These are phyloP conservation scores for Ctena decussata DNA, from an alignment of 2,888 invertebrate genomes.

Conservation along the genomic window DNA sequence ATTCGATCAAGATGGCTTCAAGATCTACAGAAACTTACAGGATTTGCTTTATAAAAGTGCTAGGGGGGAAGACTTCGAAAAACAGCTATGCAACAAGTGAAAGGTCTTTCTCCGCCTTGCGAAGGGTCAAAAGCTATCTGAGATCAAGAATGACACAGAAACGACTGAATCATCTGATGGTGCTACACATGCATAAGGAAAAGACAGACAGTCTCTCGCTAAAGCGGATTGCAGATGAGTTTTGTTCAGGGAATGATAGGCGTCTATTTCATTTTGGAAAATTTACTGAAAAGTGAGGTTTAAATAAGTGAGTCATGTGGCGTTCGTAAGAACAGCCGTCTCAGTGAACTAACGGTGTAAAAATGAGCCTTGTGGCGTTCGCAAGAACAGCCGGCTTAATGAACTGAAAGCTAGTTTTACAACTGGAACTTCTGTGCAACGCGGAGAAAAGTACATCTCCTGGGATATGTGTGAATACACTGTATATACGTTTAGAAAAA, in stretches of 20 bases:
- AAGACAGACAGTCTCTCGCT: conserved; percentile 17
- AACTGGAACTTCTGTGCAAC: no score
- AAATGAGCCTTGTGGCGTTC: no score
- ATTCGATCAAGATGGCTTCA: conserved; percentile 46
- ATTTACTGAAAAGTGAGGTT: no score
- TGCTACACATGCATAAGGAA: conserved; percentile 23
- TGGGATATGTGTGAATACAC: no score
- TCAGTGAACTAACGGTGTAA: no score
- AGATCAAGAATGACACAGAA: conserved; percentile 24
- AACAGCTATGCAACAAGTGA: conserved; percentile 32
- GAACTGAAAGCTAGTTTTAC: no score
- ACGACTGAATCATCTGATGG: conserved; percentile 23
- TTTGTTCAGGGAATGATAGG: conserved; percentile 7
- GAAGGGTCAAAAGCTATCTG: conserved; percentile 21
- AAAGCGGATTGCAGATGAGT: conserved; percentile 22
- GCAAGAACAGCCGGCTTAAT: no score
- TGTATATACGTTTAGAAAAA: no score
- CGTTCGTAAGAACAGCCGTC: no score
- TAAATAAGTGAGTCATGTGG: no score
- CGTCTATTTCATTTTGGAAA: conserved; percentile 10
- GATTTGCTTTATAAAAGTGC: conserved; percentile 22
- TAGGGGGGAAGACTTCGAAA: neutral
- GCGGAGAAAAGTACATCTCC: no score
- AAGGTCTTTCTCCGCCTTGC: conserved; percentile 34
- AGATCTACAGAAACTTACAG: conserved; percentile 23